Conservation (phyloP, 1,140 invertebrate genomes). For the Lepidotrigona ventralis region DNA sequence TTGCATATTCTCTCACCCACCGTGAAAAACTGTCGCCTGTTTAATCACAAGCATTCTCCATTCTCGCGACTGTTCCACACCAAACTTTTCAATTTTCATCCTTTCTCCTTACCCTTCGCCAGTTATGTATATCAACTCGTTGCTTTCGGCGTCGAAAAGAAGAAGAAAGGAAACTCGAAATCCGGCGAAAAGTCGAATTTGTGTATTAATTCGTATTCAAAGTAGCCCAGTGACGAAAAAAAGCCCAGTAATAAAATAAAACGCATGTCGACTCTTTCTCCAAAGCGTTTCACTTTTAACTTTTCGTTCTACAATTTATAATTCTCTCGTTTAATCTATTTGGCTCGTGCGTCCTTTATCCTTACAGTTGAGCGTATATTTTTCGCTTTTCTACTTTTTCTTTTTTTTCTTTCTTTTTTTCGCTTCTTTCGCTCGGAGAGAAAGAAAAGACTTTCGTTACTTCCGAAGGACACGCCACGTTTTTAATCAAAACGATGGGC, state of each 20-base stretch:
- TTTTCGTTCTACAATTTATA: too few species aligned
- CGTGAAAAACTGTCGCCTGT: neutral
- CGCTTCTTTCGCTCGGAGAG: neutral
- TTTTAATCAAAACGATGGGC: too few species aligned
- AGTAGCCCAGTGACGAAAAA: too few species aligned
- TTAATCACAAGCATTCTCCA: neutral
- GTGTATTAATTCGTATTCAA: too few species aligned
- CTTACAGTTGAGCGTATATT: neutral
- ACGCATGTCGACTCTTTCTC: too few species aligned
- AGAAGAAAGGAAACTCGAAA: too few species aligned
- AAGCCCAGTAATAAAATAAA: too few species aligned
- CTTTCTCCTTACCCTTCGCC: neutral
- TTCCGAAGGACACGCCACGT: neutral
- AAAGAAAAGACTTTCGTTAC: too few species aligned
- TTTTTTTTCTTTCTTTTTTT: too few species aligned
- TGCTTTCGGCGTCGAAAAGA: neutral
- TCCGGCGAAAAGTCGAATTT: neutral
- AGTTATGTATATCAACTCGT: neutral
- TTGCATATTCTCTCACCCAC: neutral
- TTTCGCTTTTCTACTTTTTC: neutral
- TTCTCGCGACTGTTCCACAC: neutral
- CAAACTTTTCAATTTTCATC: neutral
- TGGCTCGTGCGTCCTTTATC: too few species aligned
- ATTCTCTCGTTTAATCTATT: too few species aligned
- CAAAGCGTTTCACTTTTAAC: too few species aligned